Conservation (phyloP, 2,113 vertebrate species). For the Cathartes aura region DNA sequence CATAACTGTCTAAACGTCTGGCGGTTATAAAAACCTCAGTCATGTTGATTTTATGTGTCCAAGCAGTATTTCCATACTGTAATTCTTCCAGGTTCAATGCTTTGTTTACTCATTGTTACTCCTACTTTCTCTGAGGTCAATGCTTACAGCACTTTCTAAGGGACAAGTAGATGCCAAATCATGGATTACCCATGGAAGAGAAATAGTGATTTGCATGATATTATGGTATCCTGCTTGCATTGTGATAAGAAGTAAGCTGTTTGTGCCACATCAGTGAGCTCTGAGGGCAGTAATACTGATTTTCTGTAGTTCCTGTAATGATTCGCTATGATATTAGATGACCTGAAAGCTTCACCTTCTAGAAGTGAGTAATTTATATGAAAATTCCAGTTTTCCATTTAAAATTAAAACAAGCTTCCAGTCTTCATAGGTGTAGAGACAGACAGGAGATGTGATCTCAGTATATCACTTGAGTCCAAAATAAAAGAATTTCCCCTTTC, state of each 20-base stretch:
- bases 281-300: not conserved
- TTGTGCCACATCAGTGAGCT: not conserved
- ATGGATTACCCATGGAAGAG: not conserved
- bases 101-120: not conserved
- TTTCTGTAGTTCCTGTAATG: not conserved
- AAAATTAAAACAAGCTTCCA: not conserved
- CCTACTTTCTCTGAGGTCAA: not conserved
- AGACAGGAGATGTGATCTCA: not conserved
- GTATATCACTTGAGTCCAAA: not conserved
- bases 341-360: not conserved
- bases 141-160: not conserved
- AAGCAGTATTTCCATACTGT: not conserved
- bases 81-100: not conserved
- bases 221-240: not conserved
- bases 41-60: not conserved
- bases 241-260: not conserved
- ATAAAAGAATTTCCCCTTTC: not conserved
- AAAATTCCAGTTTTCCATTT: not conserved
- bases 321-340: not conserved
- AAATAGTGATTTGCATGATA: not conserved
- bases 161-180: not conserved
- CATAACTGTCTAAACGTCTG: not conserved
- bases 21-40: not conserved
- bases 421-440: not conserved
- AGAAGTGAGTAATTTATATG: not conserved